Base-by-base conservation (phyloP, 2,888 invertebrate species). In the Chalcis sispes region DNA sequence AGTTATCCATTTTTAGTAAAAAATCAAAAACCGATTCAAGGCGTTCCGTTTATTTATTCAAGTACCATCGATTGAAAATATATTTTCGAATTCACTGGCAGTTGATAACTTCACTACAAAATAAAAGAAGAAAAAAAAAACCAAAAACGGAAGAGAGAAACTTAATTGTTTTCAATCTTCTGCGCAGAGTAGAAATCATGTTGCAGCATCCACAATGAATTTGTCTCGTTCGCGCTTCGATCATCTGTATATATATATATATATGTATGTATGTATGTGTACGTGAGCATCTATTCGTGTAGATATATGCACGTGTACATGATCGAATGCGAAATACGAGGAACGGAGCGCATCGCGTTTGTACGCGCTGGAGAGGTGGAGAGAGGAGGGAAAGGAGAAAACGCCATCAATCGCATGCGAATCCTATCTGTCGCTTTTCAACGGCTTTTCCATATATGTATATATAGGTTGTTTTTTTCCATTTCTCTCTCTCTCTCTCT, bases 381-480 rank as follows among this genome's bases (percentile, higher is more conserved):
- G 40, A 32, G 40, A 65, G 20, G 7, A 18, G 27, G 62, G 42
- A 15, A 67, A 56, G 56, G 54, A 23, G 69, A 67, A 48, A 36
- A 58, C 40, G 71, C 71, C 66, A 77, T 77, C 77, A 77, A 77
- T 77, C 72, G 66, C 75, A 32, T 61, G 67, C 67, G 64, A 77
- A 64, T 15, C 32, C 72, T 50, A 78, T 75, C 71, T 72, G 72
- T 75, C 75, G 75, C 69, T 72, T 75, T 69, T 75, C 64, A 67
- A 50, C 58, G 72, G 66, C 32, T 56, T 61, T 52, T 67, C 46
- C 25, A 15, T 7, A 36, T 36, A 40, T 29, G 15, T 27, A 46
- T 23, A 52, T 18, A 25, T n/a, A 36, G 4, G 10, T 13, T 25
- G 10, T 27, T 13, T 25, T 20, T 42, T 18, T 27, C 1, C 56